Base-by-base conservation (phyloP, 2,797 vertebrate species). In the Spinus olivaceus region DNA sequence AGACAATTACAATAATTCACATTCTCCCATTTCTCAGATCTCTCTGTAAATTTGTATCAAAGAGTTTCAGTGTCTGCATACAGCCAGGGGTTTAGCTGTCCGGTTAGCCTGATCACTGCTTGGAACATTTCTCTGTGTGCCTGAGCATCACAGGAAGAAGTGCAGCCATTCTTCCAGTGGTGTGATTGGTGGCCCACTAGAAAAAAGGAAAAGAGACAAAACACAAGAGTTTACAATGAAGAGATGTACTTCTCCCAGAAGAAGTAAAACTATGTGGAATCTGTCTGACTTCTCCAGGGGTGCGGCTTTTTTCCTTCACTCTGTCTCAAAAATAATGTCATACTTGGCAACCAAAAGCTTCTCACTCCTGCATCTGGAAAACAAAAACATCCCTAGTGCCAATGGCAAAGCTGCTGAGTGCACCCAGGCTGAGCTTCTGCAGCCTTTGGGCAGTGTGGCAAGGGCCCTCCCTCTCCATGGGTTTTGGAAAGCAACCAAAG, bases 251-350 rank as follows among this genome's bases (percentile, higher is more conserved):
- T 50, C 67, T 93, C 71, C 90, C 79, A 90, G 73, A 79, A 79
- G 57, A 88, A 88, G 50, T 78, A 61, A 93, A 81, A 92, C 65
- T 89, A 86, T 76, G 50, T 92, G 47, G 32, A 93, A 87, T 50
- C 69, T 71, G 41, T 85, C 81, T 64, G 71, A 57, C 50, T 90
- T 81, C 20, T 91, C 47, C 50, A 71, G 1, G 49, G 49, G 81
- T 57, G 53, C 17, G 23, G 39, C 72, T 35, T 78, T 86, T 92
- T 86, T 93, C 44, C 30, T 86, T 84, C 87, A 23, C n/a, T 85
- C 39, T 17, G 12, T 91, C 73, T 97, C 79, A 82, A 81, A 92
- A 95, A 71, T 76, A 84, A 76, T 20, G 10, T 87, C 90, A 86
- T 79, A 46, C 50, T 93, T 93, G 89, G 73, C 83, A 95, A 67